Base-by-base conservation (phyloP, 1,140 invertebrate genomes). In the Thrips palmi region DNA sequence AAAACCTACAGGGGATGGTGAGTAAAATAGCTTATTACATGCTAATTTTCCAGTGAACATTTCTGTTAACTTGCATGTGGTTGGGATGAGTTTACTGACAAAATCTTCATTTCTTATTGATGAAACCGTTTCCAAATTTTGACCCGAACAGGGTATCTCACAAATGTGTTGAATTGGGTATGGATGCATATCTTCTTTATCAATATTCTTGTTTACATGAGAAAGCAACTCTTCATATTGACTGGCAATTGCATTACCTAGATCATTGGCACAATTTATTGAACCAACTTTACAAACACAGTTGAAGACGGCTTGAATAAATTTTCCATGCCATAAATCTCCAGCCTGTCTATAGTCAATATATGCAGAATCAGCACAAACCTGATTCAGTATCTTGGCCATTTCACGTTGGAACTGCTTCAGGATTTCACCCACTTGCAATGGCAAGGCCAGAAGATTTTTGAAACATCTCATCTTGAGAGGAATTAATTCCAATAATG, bases 291-390 rank as follows among this genome's bases (percentile, higher is more conserved):
- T 15, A 30, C 11, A 41, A 41, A 41, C 3, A 41, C 20, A 33
- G n/a, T n/a, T n/a, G n/a, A n/a, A n/a, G n/a, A n/a, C n/a, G n/a
- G n/a, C n/a, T n/a, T n/a, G n/a, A n/a, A n/a, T n/a, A n/a, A n/a
- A n/a, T n/a, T 41, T 41, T 7, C 40, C 40, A 18, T 41, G 40
- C 40, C 40, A 41, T 14, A 41, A 15, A 30, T 41, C 40, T 23
- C 17, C 7, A n/a, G 37, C 17, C 7, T 12, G 24, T n/a, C 11
- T 22, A 35, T 25, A 18, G n/a, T 22, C 20, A 3, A 29, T 6
- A 12, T 12, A 29, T 36, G 10, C 6, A 14, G 19, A 33, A 12
- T 3, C 4, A 20, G 25, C 30, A 32, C 23, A 17, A 25, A 21
- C 14, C 6, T 19, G 18, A 25, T 28, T 21, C 12, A 32, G 20